Percentiles rank a stretch among this genome's conserved stretches.
Evolutionary conservation across 2,797 vertebrate species (phyloP).

Genomic region (Pogoniulus pusillus): DNA sequence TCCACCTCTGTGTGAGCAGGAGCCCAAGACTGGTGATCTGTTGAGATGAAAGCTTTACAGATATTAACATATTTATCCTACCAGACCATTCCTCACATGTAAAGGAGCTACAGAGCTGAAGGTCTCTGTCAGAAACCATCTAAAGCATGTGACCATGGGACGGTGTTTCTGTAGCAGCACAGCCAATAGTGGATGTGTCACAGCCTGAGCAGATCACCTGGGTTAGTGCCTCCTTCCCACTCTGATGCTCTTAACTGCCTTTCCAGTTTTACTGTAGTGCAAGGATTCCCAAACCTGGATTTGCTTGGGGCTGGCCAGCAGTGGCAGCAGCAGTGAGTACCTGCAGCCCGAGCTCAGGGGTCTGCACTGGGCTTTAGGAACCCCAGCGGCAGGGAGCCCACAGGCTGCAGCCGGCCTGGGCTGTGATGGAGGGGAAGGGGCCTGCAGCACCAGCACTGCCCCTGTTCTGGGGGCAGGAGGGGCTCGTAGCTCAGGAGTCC

Average conservation of each 20-base stretch:
- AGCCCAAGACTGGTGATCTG: constrained; percentile 51
- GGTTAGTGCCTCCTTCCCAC: neutral
- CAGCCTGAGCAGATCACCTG: neutral
- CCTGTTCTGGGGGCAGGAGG: neutral
- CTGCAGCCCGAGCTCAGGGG: neutral
- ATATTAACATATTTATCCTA: neutral
- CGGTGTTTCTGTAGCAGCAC: neutral
- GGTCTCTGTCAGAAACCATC: neutral
- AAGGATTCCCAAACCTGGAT: neutral
- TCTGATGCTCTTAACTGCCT: neutral
- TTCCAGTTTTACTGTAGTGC: constrained; percentile 13
- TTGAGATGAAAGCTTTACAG: constrained; percentile 36
- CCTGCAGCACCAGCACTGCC: neutral
- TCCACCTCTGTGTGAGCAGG: neutral
- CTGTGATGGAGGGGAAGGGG: neutral
- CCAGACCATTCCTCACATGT: neutral
- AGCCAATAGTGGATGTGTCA: neutral
- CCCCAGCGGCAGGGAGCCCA: neutral
- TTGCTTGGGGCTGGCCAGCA: neutral
- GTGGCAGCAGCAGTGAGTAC: neutral
- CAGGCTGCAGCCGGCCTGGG: neutral
- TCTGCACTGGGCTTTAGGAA: neutral
- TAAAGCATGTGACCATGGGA: neutral
- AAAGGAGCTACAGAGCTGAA: constrained; percentile 1
- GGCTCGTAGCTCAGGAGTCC: neutral